Evolutionary conservation across 2,113 vertebrate genomes (phyloP), one percentile per base, ranked within the genome.

Genomic region (Acanthisitta chloris): DNA sequence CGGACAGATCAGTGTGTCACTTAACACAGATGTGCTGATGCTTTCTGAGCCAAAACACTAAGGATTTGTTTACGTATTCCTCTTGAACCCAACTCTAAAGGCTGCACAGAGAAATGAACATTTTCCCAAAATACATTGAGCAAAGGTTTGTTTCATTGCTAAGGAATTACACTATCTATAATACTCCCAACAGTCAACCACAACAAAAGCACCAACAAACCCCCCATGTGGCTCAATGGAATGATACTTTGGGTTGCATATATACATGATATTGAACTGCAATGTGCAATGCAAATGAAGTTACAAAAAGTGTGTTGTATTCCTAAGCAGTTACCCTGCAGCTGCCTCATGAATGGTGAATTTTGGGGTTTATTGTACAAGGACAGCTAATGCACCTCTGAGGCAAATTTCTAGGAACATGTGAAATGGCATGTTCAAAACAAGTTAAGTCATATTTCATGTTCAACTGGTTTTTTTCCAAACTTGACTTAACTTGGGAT

Each of bases 121-220:
- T 64, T 74, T 57, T 46, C 43, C 62, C 45, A 14, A 28, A 58
- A 67, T 23, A 17, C 5, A 2, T 5, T 0, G 4, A 54, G 59
- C 43, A 81, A 78, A 74, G 42, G 23, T 6, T 23, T 36, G 7
- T 67, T 76, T 45, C 4, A 8, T 61, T 69, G 51, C 2, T 31
- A 15, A 3, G 18, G 34, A 54, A 2, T 66, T 73, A 2, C 2
- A 3, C 4, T 34, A n/a, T 46, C 12, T 14, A 2, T 72, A 15
- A 13, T 59, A 49, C 23, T 77, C 14, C 54, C 11, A 4, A 15
- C 17, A 59, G 83, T 49, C 59, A 92, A 58, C 34, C 51, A 51
- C 61, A 49, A 15, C 31, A 52, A 89, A 72, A 93, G 25, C 13
- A 33, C n/a, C 54, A 18, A 78, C 49, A 38, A 34, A 76, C 8